These are phyloP conservation scores for Antheraea assamensis DNA, from an alignment of 2,888 invertebrate species.

Conservation along the genomic window DNA sequence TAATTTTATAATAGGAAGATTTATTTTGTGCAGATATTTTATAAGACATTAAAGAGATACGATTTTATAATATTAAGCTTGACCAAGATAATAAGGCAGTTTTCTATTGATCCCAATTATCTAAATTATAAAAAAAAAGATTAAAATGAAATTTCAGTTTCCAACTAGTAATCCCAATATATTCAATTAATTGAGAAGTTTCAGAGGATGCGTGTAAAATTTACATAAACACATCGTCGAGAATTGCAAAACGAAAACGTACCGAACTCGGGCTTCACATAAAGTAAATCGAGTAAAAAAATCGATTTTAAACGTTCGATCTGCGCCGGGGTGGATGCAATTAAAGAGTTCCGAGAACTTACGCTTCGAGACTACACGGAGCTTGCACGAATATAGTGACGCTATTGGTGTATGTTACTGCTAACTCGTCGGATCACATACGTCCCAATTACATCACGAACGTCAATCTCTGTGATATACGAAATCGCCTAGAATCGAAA, in stretches of 20 bases:
- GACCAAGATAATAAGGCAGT: too few relatives aligned
- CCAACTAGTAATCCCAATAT: constrained; percentile 17
- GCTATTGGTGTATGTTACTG: constrained; percentile 46
- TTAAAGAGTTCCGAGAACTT: constrained; percentile 78
- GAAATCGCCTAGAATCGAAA: background rate
- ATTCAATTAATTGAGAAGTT: constrained; percentile 78
- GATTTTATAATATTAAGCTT: too few relatives aligned
- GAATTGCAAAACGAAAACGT: constrained; percentile 71
- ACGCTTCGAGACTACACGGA: constrained; percentile 56
- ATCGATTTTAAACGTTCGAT: constrained; percentile 81
- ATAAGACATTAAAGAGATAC: too few relatives aligned
- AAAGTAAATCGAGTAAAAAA: constrained; percentile 78
- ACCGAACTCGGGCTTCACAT: constrained; percentile 67
- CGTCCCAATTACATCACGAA: constrained; percentile 14
- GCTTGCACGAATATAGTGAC: constrained; percentile 58
- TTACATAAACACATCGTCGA: constrained; percentile 77
- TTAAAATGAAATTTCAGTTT: background rate
- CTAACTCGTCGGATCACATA: constrained; percentile 28
- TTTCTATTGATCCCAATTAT: background rate
- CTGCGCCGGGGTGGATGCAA: constrained; percentile 76
- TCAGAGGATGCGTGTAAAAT: constrained; percentile 78
- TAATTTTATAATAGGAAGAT: background rate
- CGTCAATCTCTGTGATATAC: background rate
- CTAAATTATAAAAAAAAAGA: background rate
- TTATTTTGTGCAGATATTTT: too few relatives aligned